These are phyloP conservation scores for Percina caprodes DNA, from an alignment of 2,113 vertebrate species.

Conservation along the genomic window DNA sequence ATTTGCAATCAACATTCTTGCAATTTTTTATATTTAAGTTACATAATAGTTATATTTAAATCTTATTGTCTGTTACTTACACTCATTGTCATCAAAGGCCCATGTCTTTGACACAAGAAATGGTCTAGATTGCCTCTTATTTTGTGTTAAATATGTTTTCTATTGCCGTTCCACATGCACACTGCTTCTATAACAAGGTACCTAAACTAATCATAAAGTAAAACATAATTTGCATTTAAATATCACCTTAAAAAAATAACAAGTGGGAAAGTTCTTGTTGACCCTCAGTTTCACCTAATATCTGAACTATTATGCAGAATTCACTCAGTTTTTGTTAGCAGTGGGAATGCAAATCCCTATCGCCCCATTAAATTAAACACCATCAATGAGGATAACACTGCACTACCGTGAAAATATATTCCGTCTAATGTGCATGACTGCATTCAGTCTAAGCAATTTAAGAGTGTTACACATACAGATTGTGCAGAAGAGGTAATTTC, in stretches of 20 bases:
- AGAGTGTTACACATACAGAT: conserved; percentile 42
- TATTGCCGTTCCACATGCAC: not conserved
- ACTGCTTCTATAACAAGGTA: not conserved
- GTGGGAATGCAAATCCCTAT: conserved; percentile 45
- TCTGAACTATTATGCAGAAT: conserved; percentile 10
- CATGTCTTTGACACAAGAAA: not conserved
- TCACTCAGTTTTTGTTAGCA: conserved; percentile 36
- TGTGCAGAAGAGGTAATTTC: conserved; percentile 49
- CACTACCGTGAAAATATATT: conserved; percentile 55
- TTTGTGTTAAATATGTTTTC: not conserved
- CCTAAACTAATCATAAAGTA: not conserved
- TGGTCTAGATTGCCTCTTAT: not conserved
- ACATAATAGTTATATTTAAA: not conserved
- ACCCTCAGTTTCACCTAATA: not conserved
- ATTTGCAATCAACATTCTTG: conserved; percentile 20
- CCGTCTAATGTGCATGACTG: conserved; percentile 56
- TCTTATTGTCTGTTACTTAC: not conserved
- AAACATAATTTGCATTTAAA: not conserved
- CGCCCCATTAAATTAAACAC: conserved; percentile 44
- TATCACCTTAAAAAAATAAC: not conserved
- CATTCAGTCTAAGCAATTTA: conserved; percentile 52
- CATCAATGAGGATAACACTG: conserved; percentile 55
- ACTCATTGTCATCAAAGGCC: not conserved
- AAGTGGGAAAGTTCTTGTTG: conserved; percentile 4
- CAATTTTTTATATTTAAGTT: not conserved